phyloP scores from a whole-genome alignment of 2,888 invertebrate species.

The Plebejus argus region DNA sequence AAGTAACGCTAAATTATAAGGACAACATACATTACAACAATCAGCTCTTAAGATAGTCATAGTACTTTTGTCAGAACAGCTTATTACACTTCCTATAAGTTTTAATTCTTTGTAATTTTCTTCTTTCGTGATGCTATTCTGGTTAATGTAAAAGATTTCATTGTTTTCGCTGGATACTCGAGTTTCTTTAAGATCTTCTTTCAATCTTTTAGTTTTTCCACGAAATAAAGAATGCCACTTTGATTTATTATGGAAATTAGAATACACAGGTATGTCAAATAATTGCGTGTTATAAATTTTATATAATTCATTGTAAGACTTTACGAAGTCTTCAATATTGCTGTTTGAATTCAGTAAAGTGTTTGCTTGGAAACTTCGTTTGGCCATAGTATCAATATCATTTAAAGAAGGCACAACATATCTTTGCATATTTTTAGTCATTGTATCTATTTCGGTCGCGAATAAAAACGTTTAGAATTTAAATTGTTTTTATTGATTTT shows the following conservation, averaged over 20 bases:
- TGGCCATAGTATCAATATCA: background rate
- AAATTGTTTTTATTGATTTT: slow-evolving; percentile 42
- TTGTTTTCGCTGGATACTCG: background rate
- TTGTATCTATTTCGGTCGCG: background rate
- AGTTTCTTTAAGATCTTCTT: background rate
- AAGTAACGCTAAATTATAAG: slow-evolving; percentile 6
- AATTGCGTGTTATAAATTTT: background rate
- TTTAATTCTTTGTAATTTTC: slow-evolving; percentile 30
- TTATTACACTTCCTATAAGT: slow-evolving; percentile 54
- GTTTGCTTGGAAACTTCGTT: background rate
- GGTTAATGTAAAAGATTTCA: background rate
- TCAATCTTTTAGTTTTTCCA: background rate
- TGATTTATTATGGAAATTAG: slow-evolving; percentile 7
- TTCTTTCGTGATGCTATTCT: slow-evolving; percentile 44
- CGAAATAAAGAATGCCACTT: background rate
- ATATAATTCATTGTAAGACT: background rate
- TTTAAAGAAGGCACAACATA: background rate
- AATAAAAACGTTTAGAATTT: background rate
- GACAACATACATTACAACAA: slow-evolving; percentile 47
- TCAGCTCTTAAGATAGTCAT: slow-evolving; percentile 61
- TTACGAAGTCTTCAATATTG: background rate
- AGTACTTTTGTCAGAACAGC: slow-evolving; percentile 55
- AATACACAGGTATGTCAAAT: background rate
- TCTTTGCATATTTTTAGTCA: background rate
- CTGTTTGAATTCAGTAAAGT: background rate